phyloP scores from a whole-genome alignment of 1,140 invertebrate genomes.

The Centruroides vittatus region DNA sequence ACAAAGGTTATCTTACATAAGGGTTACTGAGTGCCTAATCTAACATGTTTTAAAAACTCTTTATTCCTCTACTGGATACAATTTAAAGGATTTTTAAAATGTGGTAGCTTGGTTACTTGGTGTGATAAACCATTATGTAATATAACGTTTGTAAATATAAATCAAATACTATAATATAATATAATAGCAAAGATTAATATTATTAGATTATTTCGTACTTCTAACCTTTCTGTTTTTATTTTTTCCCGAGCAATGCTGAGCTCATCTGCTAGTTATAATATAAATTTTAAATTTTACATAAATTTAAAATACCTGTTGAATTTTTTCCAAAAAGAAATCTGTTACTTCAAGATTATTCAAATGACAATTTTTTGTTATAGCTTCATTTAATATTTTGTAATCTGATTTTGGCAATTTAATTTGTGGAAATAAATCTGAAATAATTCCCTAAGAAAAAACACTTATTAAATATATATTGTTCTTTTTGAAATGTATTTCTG shows the following conservation, averaged over 20 bases:
- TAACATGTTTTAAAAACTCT: too few species aligned
- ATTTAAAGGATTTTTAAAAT: too few species aligned
- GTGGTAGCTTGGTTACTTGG: too few species aligned
- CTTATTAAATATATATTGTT: too few species aligned
- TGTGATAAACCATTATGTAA: too few species aligned
- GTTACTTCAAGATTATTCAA: constrained; percentile 67
- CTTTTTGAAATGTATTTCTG: too few species aligned
- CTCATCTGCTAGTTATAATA: background rate
- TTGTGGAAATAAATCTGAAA: constrained; percentile 80
- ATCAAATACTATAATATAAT: too few species aligned
- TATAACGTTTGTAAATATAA: too few species aligned
- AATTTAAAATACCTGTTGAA: constrained; percentile 45
- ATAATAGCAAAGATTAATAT: too few species aligned
- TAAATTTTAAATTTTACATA: background rate
- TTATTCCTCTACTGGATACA: too few species aligned
- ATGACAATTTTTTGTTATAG: constrained; percentile 40
- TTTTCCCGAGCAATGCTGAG: background rate
- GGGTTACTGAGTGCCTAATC: background rate
- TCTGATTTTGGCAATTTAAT: constrained; percentile 57
- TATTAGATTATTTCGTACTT: too few species aligned
- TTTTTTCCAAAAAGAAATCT: constrained; percentile 72
- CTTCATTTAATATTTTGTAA: constrained; percentile 34
- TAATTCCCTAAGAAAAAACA: constrained; percentile 56
- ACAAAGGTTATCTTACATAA: background rate
- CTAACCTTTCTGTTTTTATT: background rate